Base-by-base conservation (phyloP, 2,113 vertebrate species). In the Heteronetta atricapilla region DNA sequence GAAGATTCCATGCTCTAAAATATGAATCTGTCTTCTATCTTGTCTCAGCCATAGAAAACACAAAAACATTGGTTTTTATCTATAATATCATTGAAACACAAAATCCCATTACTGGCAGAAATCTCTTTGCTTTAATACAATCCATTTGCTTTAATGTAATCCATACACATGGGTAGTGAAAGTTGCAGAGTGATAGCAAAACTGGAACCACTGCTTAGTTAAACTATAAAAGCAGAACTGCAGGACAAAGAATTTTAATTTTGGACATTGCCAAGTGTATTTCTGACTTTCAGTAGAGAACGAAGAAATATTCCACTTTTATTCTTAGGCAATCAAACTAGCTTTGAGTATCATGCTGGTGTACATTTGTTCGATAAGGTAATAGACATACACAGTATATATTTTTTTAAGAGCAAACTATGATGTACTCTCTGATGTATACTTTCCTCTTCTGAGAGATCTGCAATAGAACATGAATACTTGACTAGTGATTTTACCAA, bases 141-240 rank as follows among this genome's bases (percentile, higher is more conserved):
- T 76, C n/a, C n/a, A n/a, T n/a, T n/a, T n/a, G n/a, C n/a, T n/a
- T n/a, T n/a, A 73, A 5, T n/a, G 15, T 29, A 68, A 29, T 28
- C 50, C 19, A 55, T 8, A 25, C 2, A 14, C 0, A 0, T 38
- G 23, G 19, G 9, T 59, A 31, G 6, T 67, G 46, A 59, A 80
- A 11, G 3, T 42, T 62, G 62, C 3, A 2, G 75, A 68, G 8
- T 63, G 11, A 15, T 38, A 58, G 31, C 53, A 86, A 78, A 94
- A 19, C 7, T 72, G 12, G 40, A 93, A 58, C 9, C 2, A 38
- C 29, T 44, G 5, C 3, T 29, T 62, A 53, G 16, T 17, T n/a
- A 58, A 79, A 59, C 5, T 53, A 9, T 40, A 68, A 40, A 72
- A 83, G 5, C 6, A 83, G 31, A 86, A 58, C 46, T 42, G 0